phyloP scores from a whole-genome alignment of 2,797 vertebrate genomes.

The Amazonetta brasiliensis region DNA sequence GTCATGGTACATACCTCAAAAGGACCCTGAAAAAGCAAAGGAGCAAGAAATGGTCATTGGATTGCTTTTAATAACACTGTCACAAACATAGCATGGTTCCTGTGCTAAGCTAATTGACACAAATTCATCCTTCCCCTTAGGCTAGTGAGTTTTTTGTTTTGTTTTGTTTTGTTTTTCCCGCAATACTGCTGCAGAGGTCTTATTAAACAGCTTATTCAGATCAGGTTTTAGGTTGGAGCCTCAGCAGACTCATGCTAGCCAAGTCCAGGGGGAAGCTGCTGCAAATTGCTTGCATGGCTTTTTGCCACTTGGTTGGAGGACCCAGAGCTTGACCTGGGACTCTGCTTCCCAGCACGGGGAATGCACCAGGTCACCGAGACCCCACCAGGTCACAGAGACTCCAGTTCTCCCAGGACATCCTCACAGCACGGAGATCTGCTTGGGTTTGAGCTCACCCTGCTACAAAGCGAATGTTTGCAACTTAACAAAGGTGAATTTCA shows the following conservation, averaged over 20 bases:
- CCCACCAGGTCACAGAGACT: neutral
- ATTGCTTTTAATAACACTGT: neutral
- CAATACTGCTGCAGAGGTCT: neutral
- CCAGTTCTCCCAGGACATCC: neutral
- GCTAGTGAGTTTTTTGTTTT: neutral
- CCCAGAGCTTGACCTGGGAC: neutral
- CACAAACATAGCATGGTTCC: neutral
- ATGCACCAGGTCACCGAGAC: neutral
- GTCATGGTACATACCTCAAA: neutral
- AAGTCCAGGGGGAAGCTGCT: neutral
- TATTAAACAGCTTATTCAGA: neutral
- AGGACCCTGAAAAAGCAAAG: neutral
- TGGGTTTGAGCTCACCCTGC: neutral
- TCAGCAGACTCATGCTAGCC: neutral
- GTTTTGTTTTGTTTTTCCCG: neutral
- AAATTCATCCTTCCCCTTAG: neutral
- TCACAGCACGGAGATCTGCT: neutral
- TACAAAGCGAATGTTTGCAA: neutral
- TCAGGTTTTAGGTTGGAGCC: neutral
- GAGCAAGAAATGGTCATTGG: rapidly evolving
- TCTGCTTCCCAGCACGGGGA: neutral
- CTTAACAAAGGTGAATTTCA: neutral
- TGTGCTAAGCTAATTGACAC: neutral
- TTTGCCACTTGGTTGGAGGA: neutral
- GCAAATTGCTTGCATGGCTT: neutral